Percentiles rank a stretch among this genome's conserved stretches.
Evolutionary conservation across 1,140 invertebrate genomes (phyloP).

Genomic region (Cataglyphis hispanica): DNA sequence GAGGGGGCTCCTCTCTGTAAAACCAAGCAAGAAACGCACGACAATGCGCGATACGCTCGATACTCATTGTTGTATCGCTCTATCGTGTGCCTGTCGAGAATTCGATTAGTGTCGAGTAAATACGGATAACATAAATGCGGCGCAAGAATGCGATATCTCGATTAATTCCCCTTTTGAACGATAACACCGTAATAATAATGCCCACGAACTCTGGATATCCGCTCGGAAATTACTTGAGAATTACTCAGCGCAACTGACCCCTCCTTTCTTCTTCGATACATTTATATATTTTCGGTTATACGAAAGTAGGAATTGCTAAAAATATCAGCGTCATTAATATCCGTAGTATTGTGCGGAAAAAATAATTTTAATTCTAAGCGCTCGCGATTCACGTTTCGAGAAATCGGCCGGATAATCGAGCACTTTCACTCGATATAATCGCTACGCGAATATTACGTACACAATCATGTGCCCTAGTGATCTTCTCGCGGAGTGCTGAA

Average conservation of each 20-base stretch:
- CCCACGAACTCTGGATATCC: neutral
- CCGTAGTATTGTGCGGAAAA: neutral
- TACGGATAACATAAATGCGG: constrained; percentile 37
- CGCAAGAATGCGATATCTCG: constrained; percentile 11
- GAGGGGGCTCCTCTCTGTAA: constrained; percentile 49
- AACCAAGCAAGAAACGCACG: constrained; percentile 69
- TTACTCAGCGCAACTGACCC: constrained; percentile 8
- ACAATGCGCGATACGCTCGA: constrained; percentile 55
- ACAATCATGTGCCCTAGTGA: constrained; percentile 21
- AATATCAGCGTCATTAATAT: neutral
- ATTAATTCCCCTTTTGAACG: constrained; percentile 18
- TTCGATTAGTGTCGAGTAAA: constrained; percentile 66
- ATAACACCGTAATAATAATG: neutral
- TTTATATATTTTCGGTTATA: neutral
- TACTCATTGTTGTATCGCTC: constrained; percentile 37
- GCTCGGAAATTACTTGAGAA: constrained; percentile 2
- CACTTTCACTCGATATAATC: constrained; percentile 52
- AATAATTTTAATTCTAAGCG: too few relatives aligned
- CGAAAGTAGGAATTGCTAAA: neutral
- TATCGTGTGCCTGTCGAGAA: constrained; percentile 56
- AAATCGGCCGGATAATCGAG: constrained; percentile 23
- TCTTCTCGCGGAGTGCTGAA: constrained; percentile 11
- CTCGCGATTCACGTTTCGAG: constrained; percentile 5
- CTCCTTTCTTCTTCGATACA: neutral
- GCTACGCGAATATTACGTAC: constrained; percentile 67